Base-by-base conservation (phyloP, 2,113 vertebrate genomes). In the Perca flavescens region DNA sequence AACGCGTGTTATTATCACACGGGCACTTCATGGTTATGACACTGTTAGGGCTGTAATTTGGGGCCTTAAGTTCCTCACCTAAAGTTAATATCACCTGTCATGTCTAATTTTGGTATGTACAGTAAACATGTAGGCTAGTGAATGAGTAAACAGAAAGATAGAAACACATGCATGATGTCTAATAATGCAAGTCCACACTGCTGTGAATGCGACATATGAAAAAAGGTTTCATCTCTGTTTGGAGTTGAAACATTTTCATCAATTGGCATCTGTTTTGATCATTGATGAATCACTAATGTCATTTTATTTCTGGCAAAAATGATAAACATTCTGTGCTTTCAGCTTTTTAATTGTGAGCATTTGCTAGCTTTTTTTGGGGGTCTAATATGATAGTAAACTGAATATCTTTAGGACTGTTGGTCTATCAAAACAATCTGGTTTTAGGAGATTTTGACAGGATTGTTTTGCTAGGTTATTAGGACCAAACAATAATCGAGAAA, bases 41-140 rank as follows among this genome's bases (percentile, higher is more conserved):
- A 75, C 40, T 5, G n/a, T 28, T 0, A 74, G 28, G n/a, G 69
- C 75, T 56, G 74, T 83, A 61, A 89, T 88, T 80, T 83, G 14
- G 31, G 66, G 50, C 67, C 76, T 76, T 16, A 62, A 74, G 68
- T 9, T 54, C 46, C 53, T 76, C 57, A 65, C 67, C 46, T 56
- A 22, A 68, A n/a, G 64, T 57, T 69, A 85, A 74, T 71, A 82
- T 73, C 63, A 74, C 46, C 69, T 73, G 66, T 67, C 65, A 79
- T 36, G 40, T 89, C 73, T 88, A 46, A 80, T 71, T 61, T 68
- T 63, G 63, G 56, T 49, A 54, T 43, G 14, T 65, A 57, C 62
- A 57, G 60, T 60, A 77, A 85, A 77, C 63, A 69, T 28, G 69
- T 19, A 40, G 40, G 40, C 40, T 43, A 11, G 61, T 36, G 50